These are phyloP conservation scores for Lydus trimaculatus DNA, from an alignment of 2,888 invertebrate genomes.

Conservation along the genomic window DNA sequence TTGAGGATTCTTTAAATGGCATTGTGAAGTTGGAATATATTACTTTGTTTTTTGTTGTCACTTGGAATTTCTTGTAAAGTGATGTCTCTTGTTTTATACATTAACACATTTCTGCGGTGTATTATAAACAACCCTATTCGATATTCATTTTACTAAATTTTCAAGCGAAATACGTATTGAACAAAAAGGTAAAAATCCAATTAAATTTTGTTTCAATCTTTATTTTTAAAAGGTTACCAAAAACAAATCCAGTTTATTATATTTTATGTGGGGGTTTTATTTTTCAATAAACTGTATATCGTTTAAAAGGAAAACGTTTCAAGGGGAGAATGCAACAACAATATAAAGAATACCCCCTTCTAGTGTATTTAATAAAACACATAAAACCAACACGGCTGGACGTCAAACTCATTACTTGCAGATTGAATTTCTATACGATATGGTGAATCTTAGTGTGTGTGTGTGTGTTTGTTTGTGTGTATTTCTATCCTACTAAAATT, in stretches of 20 bases:
- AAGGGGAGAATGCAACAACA: not conserved
- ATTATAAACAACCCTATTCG: not conserved
- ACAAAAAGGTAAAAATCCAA: not conserved
- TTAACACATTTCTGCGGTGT: constrained; percentile 14
- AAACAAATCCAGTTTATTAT: not conserved
- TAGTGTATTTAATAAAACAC: not conserved
- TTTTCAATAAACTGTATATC: not conserved
- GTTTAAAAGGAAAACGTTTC: not conserved
- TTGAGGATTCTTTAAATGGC: constrained; percentile 34
- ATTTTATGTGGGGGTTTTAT: not conserved
- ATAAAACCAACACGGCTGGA: not conserved
- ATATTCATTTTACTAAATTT: not conserved
- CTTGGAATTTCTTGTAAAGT: constrained; percentile 33
- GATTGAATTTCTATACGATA: not conserved
- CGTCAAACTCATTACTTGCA: not conserved
- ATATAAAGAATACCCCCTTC: not conserved
- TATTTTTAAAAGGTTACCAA: not conserved
- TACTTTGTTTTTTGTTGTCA: constrained; percentile 28
- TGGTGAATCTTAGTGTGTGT: too few species aligned
- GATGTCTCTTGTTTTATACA: constrained; percentile 30
- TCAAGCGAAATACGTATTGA: not conserved
- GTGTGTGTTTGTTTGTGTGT: not conserved
- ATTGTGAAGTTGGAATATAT: constrained; percentile 35
- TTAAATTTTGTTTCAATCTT: not conserved
- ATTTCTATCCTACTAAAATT: not conserved